Evolutionary conservation across 2,113 vertebrate genomes (phyloP).

Genomic region (Calidris pygmaea): DNA sequence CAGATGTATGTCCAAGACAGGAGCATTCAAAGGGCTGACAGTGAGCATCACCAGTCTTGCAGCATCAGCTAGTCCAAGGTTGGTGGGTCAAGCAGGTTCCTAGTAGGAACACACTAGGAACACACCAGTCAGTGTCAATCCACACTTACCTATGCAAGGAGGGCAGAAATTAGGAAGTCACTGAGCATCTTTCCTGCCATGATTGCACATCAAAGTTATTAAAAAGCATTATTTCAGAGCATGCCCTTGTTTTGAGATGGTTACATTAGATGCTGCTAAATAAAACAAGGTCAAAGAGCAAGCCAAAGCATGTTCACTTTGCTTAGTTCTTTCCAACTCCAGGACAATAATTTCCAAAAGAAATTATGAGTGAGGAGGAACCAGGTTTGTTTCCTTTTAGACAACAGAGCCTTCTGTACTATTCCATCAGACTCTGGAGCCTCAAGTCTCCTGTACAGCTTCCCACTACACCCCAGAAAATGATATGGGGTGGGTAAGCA

Average conservation of each 20-base stretch:
- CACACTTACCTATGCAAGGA: not conserved
- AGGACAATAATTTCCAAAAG: not conserved
- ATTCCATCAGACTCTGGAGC: not conserved
- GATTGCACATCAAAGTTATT: not conserved
- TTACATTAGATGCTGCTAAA: not conserved
- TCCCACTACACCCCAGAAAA: not conserved
- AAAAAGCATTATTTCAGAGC: not conserved
- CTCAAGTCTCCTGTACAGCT: not conserved
- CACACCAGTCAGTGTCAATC: accelerated
- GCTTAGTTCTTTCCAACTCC: not conserved
- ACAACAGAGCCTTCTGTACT: not conserved
- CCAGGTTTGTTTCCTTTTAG: not conserved
- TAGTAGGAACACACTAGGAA: not conserved
- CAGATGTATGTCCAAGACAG: not conserved
- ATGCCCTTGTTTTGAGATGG: not conserved
- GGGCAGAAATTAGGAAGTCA: not conserved
- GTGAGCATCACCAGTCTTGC: not conserved
- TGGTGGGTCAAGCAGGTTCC: not conserved
- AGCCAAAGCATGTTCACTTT: not conserved
- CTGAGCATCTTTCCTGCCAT: not conserved
- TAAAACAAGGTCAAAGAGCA: not conserved
- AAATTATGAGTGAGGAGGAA: not conserved
- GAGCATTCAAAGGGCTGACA: not conserved
- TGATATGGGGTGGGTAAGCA: not conserved
- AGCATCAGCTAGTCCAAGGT: not conserved